Evolutionary conservation across 2,113 vertebrate genomes (phyloP).

Genomic region (Henicopernis longicauda): DNA sequence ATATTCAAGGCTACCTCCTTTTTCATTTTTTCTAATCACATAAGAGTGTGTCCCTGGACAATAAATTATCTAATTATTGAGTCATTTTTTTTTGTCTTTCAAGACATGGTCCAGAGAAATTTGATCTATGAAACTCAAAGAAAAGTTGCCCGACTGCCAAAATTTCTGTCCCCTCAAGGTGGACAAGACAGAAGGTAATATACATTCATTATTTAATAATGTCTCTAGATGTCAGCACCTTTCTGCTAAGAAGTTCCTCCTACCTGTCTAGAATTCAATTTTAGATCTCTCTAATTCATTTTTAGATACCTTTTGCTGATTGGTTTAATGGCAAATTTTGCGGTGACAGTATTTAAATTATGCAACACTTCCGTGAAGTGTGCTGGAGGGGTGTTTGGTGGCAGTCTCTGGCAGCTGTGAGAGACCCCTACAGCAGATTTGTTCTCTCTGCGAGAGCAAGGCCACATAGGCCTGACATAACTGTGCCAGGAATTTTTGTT

Average conservation of each 20-base stretch:
- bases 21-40: not conserved
- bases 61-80: not conserved
- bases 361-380: not conserved
- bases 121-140: slow-evolving; percentile 66
- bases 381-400: not conserved
- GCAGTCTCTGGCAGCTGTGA: not conserved
- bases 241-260: not conserved
- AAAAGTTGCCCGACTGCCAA: slow-evolving; percentile 72
- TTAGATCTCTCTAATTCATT: not conserved
- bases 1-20: not conserved
- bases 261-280: not conserved
- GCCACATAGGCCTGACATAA: not conserved
- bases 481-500: not conserved
- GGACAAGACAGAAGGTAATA: slow-evolving; percentile 68
- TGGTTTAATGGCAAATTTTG: not conserved
- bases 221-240: not conserved
- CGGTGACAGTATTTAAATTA: not conserved
- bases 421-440: not conserved
- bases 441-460: not conserved
- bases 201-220: not conserved
- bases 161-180: slow-evolving; percentile 52
- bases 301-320: not conserved
- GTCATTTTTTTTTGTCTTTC: not conserved
- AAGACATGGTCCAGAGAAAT: slow-evolving; percentile 83
- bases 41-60: not conserved